Evolutionary conservation across 1,140 invertebrate species (phyloP).

Genomic region (Dryas iulia): DNA sequence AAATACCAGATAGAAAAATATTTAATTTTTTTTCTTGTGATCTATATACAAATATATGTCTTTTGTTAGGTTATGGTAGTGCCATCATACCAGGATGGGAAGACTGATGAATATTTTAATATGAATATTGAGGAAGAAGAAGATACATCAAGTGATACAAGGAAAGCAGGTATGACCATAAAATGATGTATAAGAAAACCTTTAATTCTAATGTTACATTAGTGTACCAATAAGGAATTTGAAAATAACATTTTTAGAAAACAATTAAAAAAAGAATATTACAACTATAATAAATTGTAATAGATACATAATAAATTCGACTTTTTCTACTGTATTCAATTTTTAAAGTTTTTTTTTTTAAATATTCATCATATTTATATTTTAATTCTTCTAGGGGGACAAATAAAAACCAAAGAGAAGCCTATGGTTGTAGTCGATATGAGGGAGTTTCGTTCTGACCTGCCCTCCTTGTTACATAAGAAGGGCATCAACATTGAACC

Average conservation of each 20-base stretch:
- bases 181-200: no score
- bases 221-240: no score
- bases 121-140: conserved; percentile 72
- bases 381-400: conserved; percentile 66
- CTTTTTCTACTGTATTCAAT: no score
- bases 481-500: conserved; percentile 96
- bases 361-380: no score
- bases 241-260: no score
- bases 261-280: no score
- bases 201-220: no score
- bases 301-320: no score
- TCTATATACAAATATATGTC: conserved; percentile 3
- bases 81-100: conserved; percentile 94
- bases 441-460: conserved; percentile 97
- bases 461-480: conserved; percentile 96
- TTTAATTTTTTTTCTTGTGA: no score
- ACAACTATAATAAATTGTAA: no score
- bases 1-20: no score
- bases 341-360: no score
- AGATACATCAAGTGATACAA: conserved; percentile 70
- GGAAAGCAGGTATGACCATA: conserved; percentile 85
- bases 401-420: conserved; percentile 66
- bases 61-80: conserved; percentile 91
- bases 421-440: conserved; percentile 96
- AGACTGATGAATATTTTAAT: conserved; percentile 86